Evolutionary conservation across 2,888 invertebrate species (phyloP).

Genomic region (Oscheius myriophilus): DNA sequence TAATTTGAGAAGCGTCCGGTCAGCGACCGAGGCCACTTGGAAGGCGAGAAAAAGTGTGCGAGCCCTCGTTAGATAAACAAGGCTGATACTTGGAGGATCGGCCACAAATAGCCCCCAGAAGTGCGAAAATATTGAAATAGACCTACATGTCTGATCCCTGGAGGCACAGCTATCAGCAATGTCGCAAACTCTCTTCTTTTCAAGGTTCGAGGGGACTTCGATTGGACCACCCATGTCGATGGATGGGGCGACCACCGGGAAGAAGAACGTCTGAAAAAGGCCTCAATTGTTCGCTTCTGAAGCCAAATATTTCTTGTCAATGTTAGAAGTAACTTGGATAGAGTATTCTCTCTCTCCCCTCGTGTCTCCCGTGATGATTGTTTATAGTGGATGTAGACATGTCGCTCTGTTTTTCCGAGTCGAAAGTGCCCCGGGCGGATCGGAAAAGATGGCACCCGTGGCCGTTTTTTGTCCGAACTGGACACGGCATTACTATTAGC

Average conservation of each 20-base stretch:
- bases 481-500: constrained; percentile 25
- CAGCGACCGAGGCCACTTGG: constrained; percentile 10
- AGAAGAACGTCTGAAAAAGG: constrained; percentile 38
- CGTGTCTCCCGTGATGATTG: too few species aligned
- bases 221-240: constrained; percentile 37
- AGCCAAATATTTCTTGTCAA: too few species aligned
- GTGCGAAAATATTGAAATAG: neutral
- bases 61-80: constrained; percentile 9
- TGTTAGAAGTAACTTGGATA: too few species aligned
- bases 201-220: constrained; percentile 26
- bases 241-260: constrained; percentile 31
- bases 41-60: constrained; percentile 1
- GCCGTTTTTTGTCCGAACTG: constrained; percentile 19
- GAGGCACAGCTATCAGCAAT: constrained; percentile 36
- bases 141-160: constrained; percentile 8
- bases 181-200: constrained; percentile 41
- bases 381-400: too few species aligned
- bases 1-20: neutral
- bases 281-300: too few species aligned
- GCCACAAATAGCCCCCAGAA: neutral
- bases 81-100: neutral
- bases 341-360: too few species aligned
- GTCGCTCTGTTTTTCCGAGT: constrained; percentile 2
- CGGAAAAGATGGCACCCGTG: constrained; percentile 10
- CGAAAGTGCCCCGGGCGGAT: constrained; percentile 11